A percentile compares a stretch with the other conserved stretches of the same genome.
phyloP scores from a whole-genome alignment of 2,797 vertebrate species.

The Atherinosoma microstoma region DNA sequence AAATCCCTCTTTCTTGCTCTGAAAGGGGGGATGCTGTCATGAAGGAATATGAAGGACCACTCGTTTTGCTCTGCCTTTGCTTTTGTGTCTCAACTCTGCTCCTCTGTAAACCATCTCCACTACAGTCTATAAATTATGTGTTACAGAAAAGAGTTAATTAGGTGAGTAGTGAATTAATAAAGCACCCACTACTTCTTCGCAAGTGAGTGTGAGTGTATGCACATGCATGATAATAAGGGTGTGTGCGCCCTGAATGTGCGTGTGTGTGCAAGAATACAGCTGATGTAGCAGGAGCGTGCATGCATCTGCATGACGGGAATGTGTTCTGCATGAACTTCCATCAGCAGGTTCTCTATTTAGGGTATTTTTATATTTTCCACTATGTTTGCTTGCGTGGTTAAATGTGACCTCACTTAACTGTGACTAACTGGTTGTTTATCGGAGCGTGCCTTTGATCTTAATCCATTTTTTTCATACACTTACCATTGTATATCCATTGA shows the following conservation, averaged over 20 bases:
- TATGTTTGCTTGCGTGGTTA: constrained; percentile 39
- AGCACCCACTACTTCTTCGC: constrained; percentile 61
- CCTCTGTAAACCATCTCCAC: constrained; percentile 81
- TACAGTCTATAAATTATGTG: constrained; percentile 83
- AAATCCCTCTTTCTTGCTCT: constrained; percentile 62
- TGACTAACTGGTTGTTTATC: constrained; percentile 72
- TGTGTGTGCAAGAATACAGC: constrained; percentile 27
- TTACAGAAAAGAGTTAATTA: constrained; percentile 85
- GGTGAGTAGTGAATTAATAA: constrained; percentile 83
- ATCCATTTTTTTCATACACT: constrained; percentile 36
- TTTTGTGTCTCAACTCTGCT: constrained; percentile 80
- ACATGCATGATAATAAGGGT: constrained; percentile 68
- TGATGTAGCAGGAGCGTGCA: constrained; percentile 30
- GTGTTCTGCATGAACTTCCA: constrained; percentile 68
- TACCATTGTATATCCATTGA: constrained; percentile 27
- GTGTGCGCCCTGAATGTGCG: constrained; percentile 31
- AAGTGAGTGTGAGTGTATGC: constrained; percentile 62
- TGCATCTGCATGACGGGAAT: constrained; percentile 58
- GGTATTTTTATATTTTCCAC: constrained; percentile 38
- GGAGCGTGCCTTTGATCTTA: constrained; percentile 57
- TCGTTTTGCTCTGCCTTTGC: constrained; percentile 79
- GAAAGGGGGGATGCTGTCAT: constrained; percentile 73
- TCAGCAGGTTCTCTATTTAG: constrained; percentile 40
- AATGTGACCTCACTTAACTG: constrained; percentile 55
- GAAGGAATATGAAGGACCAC: constrained; percentile 78